Evolutionary conservation across 2,113 vertebrate species (phyloP).

Genomic region (Herpetotheres cachinnans): DNA sequence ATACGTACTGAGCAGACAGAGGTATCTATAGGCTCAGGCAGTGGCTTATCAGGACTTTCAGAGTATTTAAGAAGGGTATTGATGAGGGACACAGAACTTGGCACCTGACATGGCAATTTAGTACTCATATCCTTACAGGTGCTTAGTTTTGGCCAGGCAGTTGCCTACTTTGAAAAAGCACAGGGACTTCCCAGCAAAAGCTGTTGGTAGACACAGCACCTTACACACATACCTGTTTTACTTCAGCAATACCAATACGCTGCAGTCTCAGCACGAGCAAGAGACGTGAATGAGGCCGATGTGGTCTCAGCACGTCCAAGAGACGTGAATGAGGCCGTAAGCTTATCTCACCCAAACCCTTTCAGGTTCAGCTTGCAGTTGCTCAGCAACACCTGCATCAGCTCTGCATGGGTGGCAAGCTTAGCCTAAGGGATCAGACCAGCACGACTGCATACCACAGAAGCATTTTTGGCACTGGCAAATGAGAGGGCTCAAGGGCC

Average conservation of each 20-base stretch:
- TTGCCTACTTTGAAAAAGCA: neutral
- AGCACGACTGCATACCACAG: neutral
- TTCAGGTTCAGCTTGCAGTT: neutral
- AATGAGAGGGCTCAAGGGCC: neutral
- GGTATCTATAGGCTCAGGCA: neutral
- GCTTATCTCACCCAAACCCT: neutral
- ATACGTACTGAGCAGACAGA: neutral
- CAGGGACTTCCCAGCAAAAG: neutral
- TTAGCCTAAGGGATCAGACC: neutral
- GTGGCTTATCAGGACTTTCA: neutral
- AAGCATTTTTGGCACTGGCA: neutral
- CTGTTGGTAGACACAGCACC: neutral
- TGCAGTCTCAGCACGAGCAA: neutral
- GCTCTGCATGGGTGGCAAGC: neutral
- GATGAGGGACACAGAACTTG: neutral
- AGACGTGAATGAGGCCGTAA: neutral
- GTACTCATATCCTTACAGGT: fast-evolving
- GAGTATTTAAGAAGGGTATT: neutral
- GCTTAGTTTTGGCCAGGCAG: neutral
- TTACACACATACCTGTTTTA: neutral
- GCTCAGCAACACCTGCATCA: neutral
- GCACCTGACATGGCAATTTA: neutral
- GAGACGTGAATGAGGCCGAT: neutral
- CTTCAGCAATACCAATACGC: neutral
- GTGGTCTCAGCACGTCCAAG: neutral